Percentiles rank a stretch among this genome's conserved stretches.
Conservation (phyloP, 2,888 invertebrate species). For the Operophtera brumata region DNA sequence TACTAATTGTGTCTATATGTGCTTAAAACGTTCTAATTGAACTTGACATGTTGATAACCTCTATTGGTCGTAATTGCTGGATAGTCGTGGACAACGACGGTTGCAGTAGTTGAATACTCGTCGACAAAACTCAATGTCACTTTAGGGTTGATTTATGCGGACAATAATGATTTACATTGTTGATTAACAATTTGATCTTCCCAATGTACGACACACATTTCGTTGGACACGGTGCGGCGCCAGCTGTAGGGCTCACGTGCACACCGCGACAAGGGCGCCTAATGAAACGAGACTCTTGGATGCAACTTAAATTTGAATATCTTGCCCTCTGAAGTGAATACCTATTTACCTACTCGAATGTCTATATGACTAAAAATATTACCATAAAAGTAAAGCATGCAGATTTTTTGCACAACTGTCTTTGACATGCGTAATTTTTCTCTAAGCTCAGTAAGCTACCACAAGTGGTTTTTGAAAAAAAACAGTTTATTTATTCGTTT, state of each 20-base stretch:
- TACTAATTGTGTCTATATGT: conserved; percentile 29
- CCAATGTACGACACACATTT: conserved; percentile 12
- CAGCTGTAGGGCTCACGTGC: too few relatives aligned
- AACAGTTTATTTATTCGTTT: too few relatives aligned
- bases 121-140: conserved; percentile 13
- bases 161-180: conserved; percentile 20
- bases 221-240: conserved; percentile 1
- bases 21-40: conserved; percentile 27
- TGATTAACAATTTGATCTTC: too few relatives aligned
- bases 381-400: too few relatives aligned
- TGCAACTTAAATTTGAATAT: conserved; percentile 6
- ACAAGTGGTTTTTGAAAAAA: too few relatives aligned
- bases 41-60: conserved; percentile 32
- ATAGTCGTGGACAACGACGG: conserved; percentile 10
- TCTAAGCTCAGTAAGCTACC: too few relatives aligned
- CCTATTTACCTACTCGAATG: too few relatives aligned
- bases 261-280: not conserved
- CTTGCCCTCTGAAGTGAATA: not conserved
- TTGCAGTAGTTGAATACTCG: conserved; percentile 9
- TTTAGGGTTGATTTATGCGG: conserved; percentile 19
- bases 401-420: too few relatives aligned
- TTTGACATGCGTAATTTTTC: too few relatives aligned
- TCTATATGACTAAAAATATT: too few relatives aligned
- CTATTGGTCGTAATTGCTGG: conserved; percentile 9
- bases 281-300: conserved; percentile 3